phyloP scores from a whole-genome alignment of 2,113 vertebrate species.

The Caloenas nicobarica region DNA sequence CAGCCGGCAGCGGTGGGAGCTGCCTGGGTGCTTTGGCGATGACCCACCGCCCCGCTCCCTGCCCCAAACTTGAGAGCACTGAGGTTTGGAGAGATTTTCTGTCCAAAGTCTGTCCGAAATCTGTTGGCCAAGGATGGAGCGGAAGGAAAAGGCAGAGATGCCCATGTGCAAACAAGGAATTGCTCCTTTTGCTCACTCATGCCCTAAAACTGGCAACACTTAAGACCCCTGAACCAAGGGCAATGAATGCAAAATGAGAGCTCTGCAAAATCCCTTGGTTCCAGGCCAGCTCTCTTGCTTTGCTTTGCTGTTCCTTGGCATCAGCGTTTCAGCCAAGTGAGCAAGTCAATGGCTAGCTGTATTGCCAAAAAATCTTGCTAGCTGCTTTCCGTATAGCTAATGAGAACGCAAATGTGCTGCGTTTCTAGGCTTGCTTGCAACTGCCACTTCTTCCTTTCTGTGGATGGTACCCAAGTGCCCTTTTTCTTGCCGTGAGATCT shows the following conservation, averaged over 20 bases:
- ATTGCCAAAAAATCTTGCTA: conserved; percentile 32
- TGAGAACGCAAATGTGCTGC: conserved; percentile 1
- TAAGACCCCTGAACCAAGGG: conserved; percentile 6
- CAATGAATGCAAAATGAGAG: conserved; percentile 58
- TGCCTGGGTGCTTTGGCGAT: rapidly evolving
- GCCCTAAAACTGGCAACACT: conserved; percentile 12
- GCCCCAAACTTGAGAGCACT: neutral
- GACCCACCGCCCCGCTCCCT: rapidly evolving
- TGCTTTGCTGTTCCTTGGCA: conserved; percentile 44
- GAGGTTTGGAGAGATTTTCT: neutral
- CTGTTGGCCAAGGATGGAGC: neutral
- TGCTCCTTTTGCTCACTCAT: neutral
- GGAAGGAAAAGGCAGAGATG: neutral
- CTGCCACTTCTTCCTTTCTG: neutral
- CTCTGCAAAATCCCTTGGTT: conserved; percentile 53
- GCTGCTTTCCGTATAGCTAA: conserved; percentile 8
- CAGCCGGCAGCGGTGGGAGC: neutral
- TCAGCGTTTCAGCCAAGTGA: conserved; percentile 43
- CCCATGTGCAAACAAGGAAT: neutral
- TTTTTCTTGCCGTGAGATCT: neutral
- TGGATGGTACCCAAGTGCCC: neutral
- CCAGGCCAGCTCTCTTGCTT: conserved; percentile 44
- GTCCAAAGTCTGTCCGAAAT: neutral
- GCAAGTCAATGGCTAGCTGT: conserved; percentile 29
- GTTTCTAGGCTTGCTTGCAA: neutral